phyloP scores from a whole-genome alignment of 2,797 vertebrate genomes.

The Pantherophis alleghaniensis region DNA sequence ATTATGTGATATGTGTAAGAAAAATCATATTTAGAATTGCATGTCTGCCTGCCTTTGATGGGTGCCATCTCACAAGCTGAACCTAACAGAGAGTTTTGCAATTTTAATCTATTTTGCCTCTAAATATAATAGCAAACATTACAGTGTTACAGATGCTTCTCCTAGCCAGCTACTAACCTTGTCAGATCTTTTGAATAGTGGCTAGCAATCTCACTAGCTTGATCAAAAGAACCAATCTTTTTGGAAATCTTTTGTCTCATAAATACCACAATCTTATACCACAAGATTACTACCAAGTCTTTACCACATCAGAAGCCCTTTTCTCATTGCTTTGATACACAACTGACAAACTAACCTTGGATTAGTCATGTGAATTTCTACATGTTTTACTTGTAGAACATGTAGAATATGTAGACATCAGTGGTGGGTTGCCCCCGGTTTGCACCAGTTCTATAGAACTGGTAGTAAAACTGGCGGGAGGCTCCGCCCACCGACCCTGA shows the following conservation, averaged over 20 bases:
- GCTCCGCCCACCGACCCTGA: too few species aligned
- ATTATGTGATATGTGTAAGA: neutral
- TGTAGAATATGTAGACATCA: too few species aligned
- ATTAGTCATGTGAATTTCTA: neutral
- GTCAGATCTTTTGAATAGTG: neutral
- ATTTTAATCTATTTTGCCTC: neutral
- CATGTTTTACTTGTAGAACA: too few species aligned
- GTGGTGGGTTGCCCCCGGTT: too few species aligned
- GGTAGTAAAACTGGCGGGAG: too few species aligned
- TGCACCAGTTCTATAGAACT: too few species aligned
- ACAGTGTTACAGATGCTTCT: too few species aligned
- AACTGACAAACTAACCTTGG: neutral
- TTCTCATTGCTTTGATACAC: neutral
- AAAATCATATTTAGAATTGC: neutral
- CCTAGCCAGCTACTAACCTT: too few species aligned
- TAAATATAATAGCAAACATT: neutral
- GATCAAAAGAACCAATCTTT: neutral
- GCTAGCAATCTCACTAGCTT: neutral
- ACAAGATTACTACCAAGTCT: neutral
- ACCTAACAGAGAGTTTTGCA: neutral
- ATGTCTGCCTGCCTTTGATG: neutral
- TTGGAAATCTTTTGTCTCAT: neutral
- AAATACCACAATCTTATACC: neutral
- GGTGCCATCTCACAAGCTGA: neutral
- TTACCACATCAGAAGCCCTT: neutral